Evolutionary conservation across 1,140 invertebrate species (phyloP).

Genomic region (Hyphantria cunea): DNA sequence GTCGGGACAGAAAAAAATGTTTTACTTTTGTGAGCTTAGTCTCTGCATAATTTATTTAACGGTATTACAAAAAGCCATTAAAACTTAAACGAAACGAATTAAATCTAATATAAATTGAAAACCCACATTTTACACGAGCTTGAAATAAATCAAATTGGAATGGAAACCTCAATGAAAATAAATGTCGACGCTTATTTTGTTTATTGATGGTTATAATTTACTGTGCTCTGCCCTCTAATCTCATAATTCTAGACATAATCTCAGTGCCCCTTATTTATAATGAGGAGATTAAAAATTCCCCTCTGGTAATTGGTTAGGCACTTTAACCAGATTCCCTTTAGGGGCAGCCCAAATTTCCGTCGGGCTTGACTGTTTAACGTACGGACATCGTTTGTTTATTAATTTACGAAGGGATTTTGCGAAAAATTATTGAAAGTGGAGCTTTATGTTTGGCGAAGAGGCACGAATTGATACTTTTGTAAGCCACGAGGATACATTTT

Average conservation of each 20-base stretch:
- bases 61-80: too few relatives aligned
- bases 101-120: too few relatives aligned
- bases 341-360: slow-evolving; percentile 10
- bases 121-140: neutral
- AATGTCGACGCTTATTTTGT: slow-evolving; percentile 14
- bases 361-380: neutral
- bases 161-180: slow-evolving; percentile 5
- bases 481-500: too few relatives aligned
- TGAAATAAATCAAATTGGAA: neutral
- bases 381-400: slow-evolving; percentile 1
- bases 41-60: too few relatives aligned
- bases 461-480: too few relatives aligned
- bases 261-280: slow-evolving; percentile 51
- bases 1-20: too few relatives aligned
- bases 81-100: too few relatives aligned
- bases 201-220: slow-evolving; percentile 26
- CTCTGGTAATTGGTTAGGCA: slow-evolving; percentile 52
- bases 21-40: too few relatives aligned
- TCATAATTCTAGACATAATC: slow-evolving; percentile 50
- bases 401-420: neutral
- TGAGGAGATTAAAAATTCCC: slow-evolving; percentile 63
- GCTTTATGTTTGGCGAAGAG: too few relatives aligned
- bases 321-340: slow-evolving; percentile 49
- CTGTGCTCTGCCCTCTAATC: slow-evolving; percentile 39
- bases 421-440: too few relatives aligned